phyloP scores from a whole-genome alignment of 2,888 invertebrate genomes.

The Buathra laborator region DNA sequence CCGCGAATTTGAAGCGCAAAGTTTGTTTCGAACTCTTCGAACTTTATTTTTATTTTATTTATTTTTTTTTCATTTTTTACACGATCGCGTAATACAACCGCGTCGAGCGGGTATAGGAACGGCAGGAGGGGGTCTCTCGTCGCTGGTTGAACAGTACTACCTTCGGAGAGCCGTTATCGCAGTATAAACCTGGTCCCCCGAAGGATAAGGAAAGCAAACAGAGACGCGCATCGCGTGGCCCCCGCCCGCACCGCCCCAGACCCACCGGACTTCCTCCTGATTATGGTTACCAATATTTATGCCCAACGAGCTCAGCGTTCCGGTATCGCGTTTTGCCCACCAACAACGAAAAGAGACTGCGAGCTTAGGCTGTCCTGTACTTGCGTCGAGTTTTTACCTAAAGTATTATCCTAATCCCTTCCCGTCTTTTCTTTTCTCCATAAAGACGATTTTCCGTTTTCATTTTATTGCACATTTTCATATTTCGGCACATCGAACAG shows the following conservation, averaged over 20 bases:
- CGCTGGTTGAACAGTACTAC: slow-evolving; percentile 28
- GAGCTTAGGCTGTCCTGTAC: background rate
- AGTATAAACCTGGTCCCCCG: slow-evolving; percentile 79
- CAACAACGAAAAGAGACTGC: background rate
- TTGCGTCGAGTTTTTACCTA: slow-evolving; percentile 25
- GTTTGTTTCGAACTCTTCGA: background rate
- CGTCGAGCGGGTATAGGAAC: slow-evolving; percentile 21
- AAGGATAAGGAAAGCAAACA: slow-evolving; percentile 84
- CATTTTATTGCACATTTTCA: background rate
- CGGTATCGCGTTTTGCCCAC: slow-evolving; percentile 33
- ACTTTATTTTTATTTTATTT: background rate
- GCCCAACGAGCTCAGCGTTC: slow-evolving; percentile 69
- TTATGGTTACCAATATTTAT: slow-evolving; percentile 82
- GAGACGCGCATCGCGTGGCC: slow-evolving; percentile 78
- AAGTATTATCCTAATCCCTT: slow-evolving; percentile 9
- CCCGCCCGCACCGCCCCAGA: slow-evolving; percentile 74
- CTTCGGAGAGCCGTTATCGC: slow-evolving; percentile 78
- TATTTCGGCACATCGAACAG: too few relatives aligned
- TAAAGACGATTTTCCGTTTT: background rate
- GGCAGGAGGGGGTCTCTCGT: slow-evolving; percentile 36
- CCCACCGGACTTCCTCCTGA: slow-evolving; percentile 84
- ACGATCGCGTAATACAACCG: background rate
- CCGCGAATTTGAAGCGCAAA: background rate
- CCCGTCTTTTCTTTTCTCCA: background rate
- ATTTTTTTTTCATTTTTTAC: background rate